Base-by-base conservation (phyloP, 2,888 invertebrate genomes). In the Eupithecia abbreviata region DNA sequence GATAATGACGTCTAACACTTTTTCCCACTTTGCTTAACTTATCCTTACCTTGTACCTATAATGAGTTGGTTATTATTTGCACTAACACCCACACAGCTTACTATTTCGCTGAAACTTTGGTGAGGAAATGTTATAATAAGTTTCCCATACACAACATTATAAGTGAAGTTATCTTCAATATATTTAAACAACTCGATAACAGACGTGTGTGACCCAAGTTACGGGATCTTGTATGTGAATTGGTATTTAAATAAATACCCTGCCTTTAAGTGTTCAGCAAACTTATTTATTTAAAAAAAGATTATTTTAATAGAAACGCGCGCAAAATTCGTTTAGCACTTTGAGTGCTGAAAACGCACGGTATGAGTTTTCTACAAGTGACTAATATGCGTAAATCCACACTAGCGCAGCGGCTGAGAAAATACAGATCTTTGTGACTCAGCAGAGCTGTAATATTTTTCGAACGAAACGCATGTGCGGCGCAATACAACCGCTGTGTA, bases 141-240 rank as follows among this genome's bases (percentile, higher is more conserved):
- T 70, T 70, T 49, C 18, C 18, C 10, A 58, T 18, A 41, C 58
- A 43, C 71, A 71, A 71, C 58, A 71, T 55, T 43, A 58, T 71
- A 18, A 45, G 55, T 45, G 10, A 68, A 45, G 67, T 68, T 68
- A 15, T 2, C 45, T 18, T 9, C 67, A 68, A 68, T 45, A 18
- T 12, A 62, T 71, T 71, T 62, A 58, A 62, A 62, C 71, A 71
- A 71, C 45, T 45, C 12, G 9, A 30, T 62, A 62, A 45, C 13
- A 71, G 45, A 62, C 18, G 45, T 71, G 62, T 45, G 45, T 58
- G 18, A 58, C 13, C 2, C 15, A 55, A 43, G 45, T 71, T 41
- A 62, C 58, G 12, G 71, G 45, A 62, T n/a, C n/a, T 18, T 51
- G 58, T 43, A 18, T 30, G 2, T 12, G 6, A 58, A 43, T 13